Evolutionary conservation across 2,888 invertebrate species (phyloP), one percentile per base, ranked within the genome.

Genomic region (Ophion ventricosus): DNA sequence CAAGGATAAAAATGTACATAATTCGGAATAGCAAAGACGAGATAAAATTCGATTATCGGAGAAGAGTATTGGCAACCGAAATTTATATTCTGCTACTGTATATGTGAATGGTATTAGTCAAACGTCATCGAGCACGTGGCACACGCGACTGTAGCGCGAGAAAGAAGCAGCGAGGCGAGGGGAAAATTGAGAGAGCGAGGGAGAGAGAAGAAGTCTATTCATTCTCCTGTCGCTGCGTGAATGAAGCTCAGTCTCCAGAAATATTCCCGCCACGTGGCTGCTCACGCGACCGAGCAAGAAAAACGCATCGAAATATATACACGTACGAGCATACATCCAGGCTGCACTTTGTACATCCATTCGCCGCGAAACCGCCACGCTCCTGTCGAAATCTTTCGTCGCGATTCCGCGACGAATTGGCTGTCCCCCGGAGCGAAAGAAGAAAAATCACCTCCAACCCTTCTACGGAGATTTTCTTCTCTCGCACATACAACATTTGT

Each of bases 171-270:
- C 17, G 73, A n/a, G 57, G 72, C 57, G 26, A 5, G 35, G 54
- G 23, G 25, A 67, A 67, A 67, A 67, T 43, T 2, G 10, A 49
- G 26, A 35, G 4, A 26, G 35, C 8, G n/a, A 56, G n/a, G 25
- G 35, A 61, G 54, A 78, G 23, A 63, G 29, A 20, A 63, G 29
- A 20, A 66, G 54, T 20, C 91, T 90, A 92, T 92, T 92, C 91
- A 91, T 90, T 90, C 90, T 87, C 90, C 92, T 92, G 93, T 93
- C 93, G 90, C 92, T 92, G 93, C 93, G 91, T 91, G 92, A 92
- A 91, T 91, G 93, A 93, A 92, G 83, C 86, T 61, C 72, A n/a
- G 91, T 88, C 89, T 89, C 91, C 91, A 91, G 90, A 91, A 91
- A 91, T 92, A 90, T 90, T 89, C 88, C 70, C 76, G 90, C 83